Evolutionary conservation across 2,113 vertebrate genomes (phyloP), one percentile per base, ranked within the genome.

Genomic region (Tetraodon nigroviridis): DNA sequence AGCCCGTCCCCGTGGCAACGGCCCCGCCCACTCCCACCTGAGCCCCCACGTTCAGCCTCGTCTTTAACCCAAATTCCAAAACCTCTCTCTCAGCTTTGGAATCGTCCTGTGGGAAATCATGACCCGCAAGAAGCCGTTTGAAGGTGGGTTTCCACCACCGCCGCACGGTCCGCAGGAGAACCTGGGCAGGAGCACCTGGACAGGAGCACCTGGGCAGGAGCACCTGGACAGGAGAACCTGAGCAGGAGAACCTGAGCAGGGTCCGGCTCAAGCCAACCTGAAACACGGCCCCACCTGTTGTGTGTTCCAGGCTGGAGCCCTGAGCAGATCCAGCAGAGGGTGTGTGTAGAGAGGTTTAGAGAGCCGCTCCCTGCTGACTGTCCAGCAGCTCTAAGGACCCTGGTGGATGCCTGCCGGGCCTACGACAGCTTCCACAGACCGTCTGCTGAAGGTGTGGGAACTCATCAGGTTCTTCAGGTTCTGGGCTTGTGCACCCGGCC

Each of bases 101-200:
- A 90, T 96, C 1, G 92, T 96, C 51, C 77, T 97, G 77, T 94
- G 93, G 90, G 94, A 97, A 83, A 88, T 95, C 1, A 81, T 83
- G 8, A 93, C 92, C 16, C 87, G 91, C 21, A 84, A 82, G 52
- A 82, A 73, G 66, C 94, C 93, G 0, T 94, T 93, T 79, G 70
- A 91, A 87, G 93, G 94, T 94, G 7, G 24, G 24, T 6, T 27
- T 27, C 24, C 24, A 27, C 24, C 24, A 27, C 24, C 2, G 7
- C 24, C 24, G 7, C 24, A 27, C 24, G 5, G 4, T 27, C 24
- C 24, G 5, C 24, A 27, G 24, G 24, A 24, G 24, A 24, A 24
- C 24, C 24, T 24, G 24, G 24, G 24, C 24, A 24, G 24, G 24
- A 24, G 24, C 3, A 3, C 24, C 24, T 24, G 24, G 24, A 5